Base-by-base conservation (phyloP, 1,140 invertebrate species). In the Sitodiplosis mosellana region DNA sequence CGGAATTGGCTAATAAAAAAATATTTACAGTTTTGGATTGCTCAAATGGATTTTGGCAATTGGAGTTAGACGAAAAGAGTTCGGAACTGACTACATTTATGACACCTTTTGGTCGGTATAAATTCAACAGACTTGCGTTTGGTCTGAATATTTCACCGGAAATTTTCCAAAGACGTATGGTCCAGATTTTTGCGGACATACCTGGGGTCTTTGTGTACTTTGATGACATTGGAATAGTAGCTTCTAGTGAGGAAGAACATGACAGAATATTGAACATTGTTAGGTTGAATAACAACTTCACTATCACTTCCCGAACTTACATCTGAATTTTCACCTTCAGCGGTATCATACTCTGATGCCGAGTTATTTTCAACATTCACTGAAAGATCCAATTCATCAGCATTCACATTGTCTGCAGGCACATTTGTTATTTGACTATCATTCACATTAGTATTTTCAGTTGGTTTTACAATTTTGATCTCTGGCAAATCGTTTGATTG, bases 201-300 rank as follows among this genome's bases (percentile, higher is more conserved):
- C 47, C 49, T 37, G 54, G 56, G 11, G 56, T 60, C 12, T 36
- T 53, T 34, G 43, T 60, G 3, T 59, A 59, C 40, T 61, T 59
- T 51, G 59, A 62, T 53, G 60, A 63, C 50, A 42, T 62, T 10
- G 45, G 60, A 38, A 56, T 61, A 42, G 48, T 48, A 40, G 56
- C 20, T 12, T 20, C 52, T 17, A 50, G 42, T 15, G 52, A 50
- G 40, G 14, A 50, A n/a, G 51, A 56, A 42, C 56, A 57, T 52
- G 54, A 53, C 52, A 19, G 19, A 52, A 56, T 52, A 44, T 53
- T 54, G 48, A 38, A 46, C n/a, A n/a, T n/a, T n/a, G n/a, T n/a
- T n/a, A n/a, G n/a, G n/a, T n/a, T n/a, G n/a, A n/a, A n/a, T n/a
- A n/a, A n/a, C n/a, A n/a, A n/a, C n/a, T n/a, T n/a, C n/a, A n/a